Evolutionary conservation across 2,797 vertebrate species (phyloP), one percentile per base, ranked within the genome.

Genomic region (Rhadinocentrus ornatus): DNA sequence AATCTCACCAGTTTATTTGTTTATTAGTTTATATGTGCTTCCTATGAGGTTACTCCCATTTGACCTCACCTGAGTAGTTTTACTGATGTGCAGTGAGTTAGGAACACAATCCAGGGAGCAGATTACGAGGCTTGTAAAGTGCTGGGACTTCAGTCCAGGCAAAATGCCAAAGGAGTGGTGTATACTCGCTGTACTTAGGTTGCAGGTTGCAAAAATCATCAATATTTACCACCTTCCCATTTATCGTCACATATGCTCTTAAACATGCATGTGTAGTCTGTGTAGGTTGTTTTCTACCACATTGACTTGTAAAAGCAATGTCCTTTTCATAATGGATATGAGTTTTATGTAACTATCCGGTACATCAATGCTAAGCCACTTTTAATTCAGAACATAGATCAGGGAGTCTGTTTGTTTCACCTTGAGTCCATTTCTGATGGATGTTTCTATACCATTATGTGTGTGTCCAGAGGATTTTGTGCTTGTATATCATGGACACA

Each of bases 71-170:
- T 44, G 65, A 67, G 52, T 39, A 31, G 54, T 58, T 85, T 82
- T 67, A 78, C 63, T 78, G 57, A 58, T 20, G 22, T 71, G 62
- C 81, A 59, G 75, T 82, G n/a, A 71, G 62, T 66, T 56, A 60
- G 60, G 52, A 71, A 46, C 13, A 53, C 56, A 56, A 18, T 53
- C 9, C 13, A 34, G 37, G 12, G 15, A 27, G 62, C 55, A 31
- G 20, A 16, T 20, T 2, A 12, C 26, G 4, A 0, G 8, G 31
- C 59, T 48, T 67, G 70, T 55, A 34, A 81, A 66, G 35, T 76
- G 69, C 62, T 80, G 74, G 68, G 72, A 44, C 66, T 50, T 8
- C 1, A 2, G 24, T 62, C 48, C n/a, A 52, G 66, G 72, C 57
- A 70, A 55, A 60, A 82, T 31, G 34, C 46, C 59, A 73, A 66